Conservation (phyloP, 2,888 invertebrate species). For the Horisme vitalbata region DNA sequence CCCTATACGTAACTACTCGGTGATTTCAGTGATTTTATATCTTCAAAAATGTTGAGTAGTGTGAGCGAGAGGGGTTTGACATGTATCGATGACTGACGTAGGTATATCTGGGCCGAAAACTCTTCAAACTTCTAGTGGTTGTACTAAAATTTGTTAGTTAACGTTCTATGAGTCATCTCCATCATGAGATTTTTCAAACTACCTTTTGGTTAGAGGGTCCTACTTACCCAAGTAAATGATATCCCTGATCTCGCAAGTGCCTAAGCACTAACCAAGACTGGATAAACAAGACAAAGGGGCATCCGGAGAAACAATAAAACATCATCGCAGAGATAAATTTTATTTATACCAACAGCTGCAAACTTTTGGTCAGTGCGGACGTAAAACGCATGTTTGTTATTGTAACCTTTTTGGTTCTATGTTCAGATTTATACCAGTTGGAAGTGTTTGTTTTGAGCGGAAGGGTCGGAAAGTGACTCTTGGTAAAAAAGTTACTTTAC, state of each 20-base stretch:
- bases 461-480: slow-evolving; percentile 39
- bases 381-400: slow-evolving; percentile 67
- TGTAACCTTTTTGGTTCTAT: slow-evolving; percentile 68
- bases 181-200: too few relatives aligned
- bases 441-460: slow-evolving; percentile 47
- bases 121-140: too few relatives aligned
- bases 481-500: slow-evolving; percentile 8
- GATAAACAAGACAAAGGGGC: slow-evolving; percentile 29
- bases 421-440: slow-evolving; percentile 41
- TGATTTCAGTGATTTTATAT: too few relatives aligned
- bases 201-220: too few relatives aligned
- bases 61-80: too few relatives aligned
- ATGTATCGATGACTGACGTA: too few relatives aligned
- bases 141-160: too few relatives aligned
- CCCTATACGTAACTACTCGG: too few relatives aligned
- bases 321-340: slow-evolving; percentile 72
- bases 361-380: slow-evolving; percentile 80
- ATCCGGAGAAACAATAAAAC: slow-evolving; percentile 66
- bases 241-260: slow-evolving; percentile 1
- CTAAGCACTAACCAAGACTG: slow-evolving; percentile 2
- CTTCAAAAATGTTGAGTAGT: too few relatives aligned
- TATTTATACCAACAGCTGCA: slow-evolving; percentile 82
- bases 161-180: too few relatives aligned
- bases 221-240: background rate
- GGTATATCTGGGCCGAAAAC: too few relatives aligned